Percentiles rank a stretch among this genome's conserved stretches.
Conservation (phyloP, 2,113 vertebrate species). For the Bucco capensis region DNA sequence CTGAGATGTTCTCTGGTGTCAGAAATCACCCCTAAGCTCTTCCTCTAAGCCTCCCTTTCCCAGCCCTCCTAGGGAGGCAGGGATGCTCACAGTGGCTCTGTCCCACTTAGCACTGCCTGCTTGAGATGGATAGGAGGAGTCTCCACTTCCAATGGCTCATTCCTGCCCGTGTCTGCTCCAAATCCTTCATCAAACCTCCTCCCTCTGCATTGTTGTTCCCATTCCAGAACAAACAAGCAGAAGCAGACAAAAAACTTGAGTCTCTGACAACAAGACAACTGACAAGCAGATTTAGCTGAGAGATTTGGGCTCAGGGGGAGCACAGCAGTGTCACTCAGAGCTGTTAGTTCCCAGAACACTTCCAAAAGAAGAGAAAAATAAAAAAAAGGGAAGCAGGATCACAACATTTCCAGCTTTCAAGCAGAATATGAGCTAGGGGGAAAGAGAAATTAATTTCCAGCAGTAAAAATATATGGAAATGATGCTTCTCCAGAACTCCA, state of each 20-base stretch:
- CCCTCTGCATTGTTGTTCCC: not conserved
- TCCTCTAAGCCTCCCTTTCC: slow-evolving; percentile 1
- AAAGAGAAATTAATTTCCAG: not conserved
- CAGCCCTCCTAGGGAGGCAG: not conserved
- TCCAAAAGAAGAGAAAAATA: not conserved
- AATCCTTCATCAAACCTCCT: not conserved
- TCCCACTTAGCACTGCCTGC: not conserved
- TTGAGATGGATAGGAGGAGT: not conserved
- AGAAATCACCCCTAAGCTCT: slow-evolving; percentile 30
- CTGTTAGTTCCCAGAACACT: not conserved
- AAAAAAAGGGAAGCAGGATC: not conserved
- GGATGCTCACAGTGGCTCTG: not conserved
- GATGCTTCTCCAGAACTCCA: not conserved
- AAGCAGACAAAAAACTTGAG: not conserved
- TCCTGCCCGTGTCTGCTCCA: not conserved
- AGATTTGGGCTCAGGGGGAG: not conserved
- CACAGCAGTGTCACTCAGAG: slow-evolving; percentile 26
- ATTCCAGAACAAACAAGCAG: not conserved
- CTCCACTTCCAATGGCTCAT: not conserved
- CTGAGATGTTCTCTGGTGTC: not conserved
- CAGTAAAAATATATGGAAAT: not conserved
- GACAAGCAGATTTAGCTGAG: not conserved
- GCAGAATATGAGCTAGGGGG: not conserved
- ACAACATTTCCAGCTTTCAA: not conserved
- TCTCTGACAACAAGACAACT: not conserved